Evolutionary conservation across 2,113 vertebrate species (phyloP).

Genomic region (Oreotrochilus melanogaster): DNA sequence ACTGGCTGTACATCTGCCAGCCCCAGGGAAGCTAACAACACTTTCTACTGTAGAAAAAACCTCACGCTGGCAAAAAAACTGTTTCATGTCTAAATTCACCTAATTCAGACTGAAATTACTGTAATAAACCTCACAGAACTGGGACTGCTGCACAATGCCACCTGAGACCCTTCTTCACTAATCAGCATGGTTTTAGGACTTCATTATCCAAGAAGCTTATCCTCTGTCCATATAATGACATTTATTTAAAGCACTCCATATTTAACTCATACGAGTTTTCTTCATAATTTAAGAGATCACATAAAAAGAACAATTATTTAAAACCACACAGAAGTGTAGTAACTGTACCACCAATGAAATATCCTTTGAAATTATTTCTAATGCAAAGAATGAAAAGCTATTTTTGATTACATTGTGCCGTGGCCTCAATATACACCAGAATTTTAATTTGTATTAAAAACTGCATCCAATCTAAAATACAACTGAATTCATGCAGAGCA

Average conservation of each 20-base stretch:
- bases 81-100: neutral
- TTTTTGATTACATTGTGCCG: neutral
- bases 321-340: neutral
- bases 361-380: neutral
- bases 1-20: neutral
- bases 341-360: neutral
- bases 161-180: neutral
- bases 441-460: neutral
- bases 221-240: neutral
- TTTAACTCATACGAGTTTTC: neutral
- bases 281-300: accelerated
- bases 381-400: neutral
- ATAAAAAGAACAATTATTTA: neutral
- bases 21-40: neutral
- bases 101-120: neutral
- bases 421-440: neutral
- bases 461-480: neutral
- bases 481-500: neutral
- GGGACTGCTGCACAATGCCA: neutral
- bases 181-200: neutral
- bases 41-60: neutral
- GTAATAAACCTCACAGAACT: neutral
- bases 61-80: neutral
- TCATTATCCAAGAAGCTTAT: neutral
- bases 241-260: neutral